Base-by-base conservation (phyloP, 2,888 invertebrate genomes). In the Drosophila macrospina region DNA sequence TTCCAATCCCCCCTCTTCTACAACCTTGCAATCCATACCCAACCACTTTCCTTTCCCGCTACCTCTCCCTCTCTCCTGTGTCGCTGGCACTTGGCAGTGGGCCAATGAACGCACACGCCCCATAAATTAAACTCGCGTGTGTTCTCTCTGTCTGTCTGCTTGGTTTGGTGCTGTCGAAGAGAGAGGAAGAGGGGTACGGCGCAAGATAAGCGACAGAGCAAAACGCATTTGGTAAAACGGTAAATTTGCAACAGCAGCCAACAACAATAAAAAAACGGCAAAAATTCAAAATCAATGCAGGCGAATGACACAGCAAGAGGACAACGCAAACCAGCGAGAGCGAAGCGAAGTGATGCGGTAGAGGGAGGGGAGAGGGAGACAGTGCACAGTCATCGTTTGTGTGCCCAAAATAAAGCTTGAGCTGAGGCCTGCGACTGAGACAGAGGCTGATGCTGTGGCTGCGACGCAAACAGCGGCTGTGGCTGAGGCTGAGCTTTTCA, bases 111-210 rank as follows among this genome's bases (percentile, higher is more conserved):
- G 81, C 79, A 65, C 69, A 84, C 84, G 83, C 81, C 83, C 62
- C 80, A 81, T 84, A 84, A 86, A 84, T 84, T 81, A 80, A 86
- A 76, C 63, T 81, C 68, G 74, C 80, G 68, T 69, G 70, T 69
- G 64, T 71, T 70, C 45, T 70, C 45, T 74, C 57, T 32, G 44
- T 57, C 36, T 60, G 54, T 39, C 28, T 26, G 41, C 36, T 13
- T n/a, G 20, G 20, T 20, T 2, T 2, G 15, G 36, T n/a, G n/a
- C n/a, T n/a, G n/a, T n/a, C n/a, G 13, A 15, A 10, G 4, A 3
- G 8, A 41, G 45, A 24, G 41, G 8, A 7, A 20, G 20, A 32
- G n/a, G 34, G 36, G 60, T 37, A 44, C 41, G 36, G 10, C 37
- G 30, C 45, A 15, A 75, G 76, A 76, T 76, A 76, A 80, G 83